Evolutionary conservation across 1,140 invertebrate genomes (phyloP).

Genomic region (Ceratina calcarata): DNA sequence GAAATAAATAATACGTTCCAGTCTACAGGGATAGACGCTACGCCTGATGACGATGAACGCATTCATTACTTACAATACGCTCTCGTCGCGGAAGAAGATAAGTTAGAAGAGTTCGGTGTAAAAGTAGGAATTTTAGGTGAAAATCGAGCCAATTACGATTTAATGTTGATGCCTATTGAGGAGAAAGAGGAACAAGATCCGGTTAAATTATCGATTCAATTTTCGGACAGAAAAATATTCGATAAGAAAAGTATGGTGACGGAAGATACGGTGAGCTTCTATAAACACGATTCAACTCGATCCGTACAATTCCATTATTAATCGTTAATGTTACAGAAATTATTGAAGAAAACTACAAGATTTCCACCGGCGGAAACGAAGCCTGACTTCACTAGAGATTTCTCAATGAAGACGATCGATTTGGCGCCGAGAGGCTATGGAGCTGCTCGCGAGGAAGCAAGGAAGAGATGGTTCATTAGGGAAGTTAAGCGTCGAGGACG

Average conservation of each 20-base stretch:
- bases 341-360: slow-evolving; percentile 18
- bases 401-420: slow-evolving; percentile 37
- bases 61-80: slow-evolving; percentile 71
- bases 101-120: slow-evolving; percentile 65
- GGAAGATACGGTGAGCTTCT: slow-evolving; percentile 8
- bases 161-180: slow-evolving; percentile 61
- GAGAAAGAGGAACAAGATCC: slow-evolving; percentile 4
- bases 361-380: slow-evolving; percentile 62
- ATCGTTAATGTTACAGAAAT: slow-evolving; percentile 1
- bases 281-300: background rate
- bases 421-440: slow-evolving; percentile 40
- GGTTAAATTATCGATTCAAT: background rate
- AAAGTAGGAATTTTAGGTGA: slow-evolving; percentile 74
- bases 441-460: slow-evolving; percentile 51
- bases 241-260: slow-evolving; percentile 11
- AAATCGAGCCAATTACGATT: slow-evolving; percentile 67
- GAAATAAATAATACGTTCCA: slow-evolving; percentile 20
- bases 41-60: slow-evolving; percentile 60
- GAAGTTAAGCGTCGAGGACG: slow-evolving; percentile 55
- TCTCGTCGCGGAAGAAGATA: slow-evolving; percentile 68
- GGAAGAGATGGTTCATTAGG: slow-evolving; percentile 70
- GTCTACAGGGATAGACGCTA: slow-evolving; percentile 50
- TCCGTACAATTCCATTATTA: background rate
- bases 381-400: slow-evolving; percentile 45
- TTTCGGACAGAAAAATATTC: slow-evolving; percentile 3